These are phyloP conservation scores for Phenganax subtilis DNA, from an alignment of 92 coral and sea anemone genomes.

Conservation along the genomic window DNA sequence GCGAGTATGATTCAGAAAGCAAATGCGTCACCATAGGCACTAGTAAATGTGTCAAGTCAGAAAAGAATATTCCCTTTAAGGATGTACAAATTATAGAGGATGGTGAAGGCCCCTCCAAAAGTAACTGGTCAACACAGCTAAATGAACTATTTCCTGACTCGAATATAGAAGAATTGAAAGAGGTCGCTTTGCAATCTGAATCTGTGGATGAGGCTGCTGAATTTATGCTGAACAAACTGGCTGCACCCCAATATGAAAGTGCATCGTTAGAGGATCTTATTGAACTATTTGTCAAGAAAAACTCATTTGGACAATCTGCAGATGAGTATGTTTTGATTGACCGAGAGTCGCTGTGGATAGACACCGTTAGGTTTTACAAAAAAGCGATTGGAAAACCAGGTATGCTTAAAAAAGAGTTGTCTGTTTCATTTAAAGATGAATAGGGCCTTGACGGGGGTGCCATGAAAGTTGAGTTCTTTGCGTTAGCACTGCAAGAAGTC, in stretches of 20 bases:
- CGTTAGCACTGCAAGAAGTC: conserved; percentile 36
- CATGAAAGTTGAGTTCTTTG: conserved; percentile 39
- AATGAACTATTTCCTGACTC: conserved; percentile 14
- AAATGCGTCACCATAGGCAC: not conserved
- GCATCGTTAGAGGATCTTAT: conserved; percentile 14
- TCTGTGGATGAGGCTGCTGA: conserved; percentile 27
- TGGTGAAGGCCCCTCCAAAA: not conserved
- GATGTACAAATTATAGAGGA: not conserved
- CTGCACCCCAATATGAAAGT: not conserved
- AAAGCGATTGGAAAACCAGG: conserved; percentile 7
- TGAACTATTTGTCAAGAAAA: not conserved
- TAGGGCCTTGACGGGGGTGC: conserved; percentile 49
- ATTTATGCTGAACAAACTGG: conserved; percentile 12
- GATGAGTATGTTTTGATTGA: conserved; percentile 19
- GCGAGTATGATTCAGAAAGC: too few relatives aligned
- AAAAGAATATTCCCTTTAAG: not conserved
- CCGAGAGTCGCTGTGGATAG: conserved; percentile 40
- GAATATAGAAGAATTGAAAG: not conserved
- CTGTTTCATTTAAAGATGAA: conserved; percentile 34
- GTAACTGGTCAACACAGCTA: conserved; percentile 24
- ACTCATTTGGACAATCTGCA: not conserved
- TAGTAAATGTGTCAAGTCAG: not conserved
- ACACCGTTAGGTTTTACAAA: conserved; percentile 41
- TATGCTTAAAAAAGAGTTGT: conserved; percentile 36
- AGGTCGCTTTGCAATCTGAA: not conserved